Conservation (phyloP, 2,113 vertebrate species). For the Heterochromis multidens region DNA sequence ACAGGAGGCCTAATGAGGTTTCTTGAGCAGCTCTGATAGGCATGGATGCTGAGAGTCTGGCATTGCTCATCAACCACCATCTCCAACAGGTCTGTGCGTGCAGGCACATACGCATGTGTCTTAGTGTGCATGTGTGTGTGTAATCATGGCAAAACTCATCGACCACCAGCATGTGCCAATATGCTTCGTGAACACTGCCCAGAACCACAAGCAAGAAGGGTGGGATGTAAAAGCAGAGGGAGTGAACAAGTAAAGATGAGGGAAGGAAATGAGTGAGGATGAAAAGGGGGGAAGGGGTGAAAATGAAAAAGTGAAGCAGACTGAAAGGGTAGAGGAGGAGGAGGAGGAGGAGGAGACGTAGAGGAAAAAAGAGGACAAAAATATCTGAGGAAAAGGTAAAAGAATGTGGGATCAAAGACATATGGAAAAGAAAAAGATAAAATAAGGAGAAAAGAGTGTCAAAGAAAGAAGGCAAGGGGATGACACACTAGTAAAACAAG, state of each 20-base stretch:
- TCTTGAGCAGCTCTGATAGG: slow-evolving; percentile 54
- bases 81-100: slow-evolving; percentile 36
- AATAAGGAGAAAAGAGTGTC: slow-evolving; percentile 18
- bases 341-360: background rate
- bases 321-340: background rate
- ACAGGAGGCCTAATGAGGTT: slow-evolving; percentile 62
- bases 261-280: background rate
- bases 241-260: slow-evolving; percentile 21
- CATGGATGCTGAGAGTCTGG: slow-evolving; percentile 47
- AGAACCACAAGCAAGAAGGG: slow-evolving; percentile 36
- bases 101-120: background rate
- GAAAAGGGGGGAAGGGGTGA: background rate
- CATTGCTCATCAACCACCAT: slow-evolving; percentile 50
- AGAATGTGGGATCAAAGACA: background rate
- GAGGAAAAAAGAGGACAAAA: background rate
- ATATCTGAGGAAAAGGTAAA: background rate
- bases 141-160: slow-evolving; percentile 53
- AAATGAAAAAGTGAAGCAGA: background rate
- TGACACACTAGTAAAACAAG: slow-evolving; percentile 7
- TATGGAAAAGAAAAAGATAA: slow-evolving; percentile 14
- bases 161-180: slow-evolving; percentile 63
- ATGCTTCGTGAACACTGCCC: slow-evolving; percentile 53
- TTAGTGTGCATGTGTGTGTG: slow-evolving; percentile 3
- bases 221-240: background rate
- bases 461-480: slow-evolving; percentile 20